Evolutionary conservation across 2,888 invertebrate species (phyloP).

Genomic region (Drosophila heteroneura): DNA sequence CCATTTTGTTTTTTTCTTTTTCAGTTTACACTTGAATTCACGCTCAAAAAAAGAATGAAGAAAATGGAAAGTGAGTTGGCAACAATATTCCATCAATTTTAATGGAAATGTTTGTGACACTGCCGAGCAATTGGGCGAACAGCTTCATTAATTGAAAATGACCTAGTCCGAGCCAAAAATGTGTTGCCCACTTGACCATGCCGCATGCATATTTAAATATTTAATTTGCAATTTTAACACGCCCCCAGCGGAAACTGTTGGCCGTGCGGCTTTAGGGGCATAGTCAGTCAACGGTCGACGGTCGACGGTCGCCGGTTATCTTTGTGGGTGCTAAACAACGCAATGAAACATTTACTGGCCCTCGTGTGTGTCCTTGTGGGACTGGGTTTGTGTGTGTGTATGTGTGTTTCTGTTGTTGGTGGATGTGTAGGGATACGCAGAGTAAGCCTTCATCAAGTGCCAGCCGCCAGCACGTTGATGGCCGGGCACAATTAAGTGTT

Average conservation of each 20-base stretch:
- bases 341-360: conserved; percentile 63
- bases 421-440: conserved; percentile 2
- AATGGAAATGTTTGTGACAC: conserved; percentile 35
- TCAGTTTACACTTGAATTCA: conserved; percentile 31
- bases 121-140: conserved; percentile 19
- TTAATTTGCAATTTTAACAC: conserved; percentile 57
- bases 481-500: conserved; percentile 76
- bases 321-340: conserved; percentile 31
- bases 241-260: conserved; percentile 6
- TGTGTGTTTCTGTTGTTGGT: conserved; percentile 1
- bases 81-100: conserved; percentile 33
- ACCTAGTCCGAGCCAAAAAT: background rate
- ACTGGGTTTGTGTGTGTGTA: conserved; percentile 1
- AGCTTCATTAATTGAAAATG: conserved; percentile 55
- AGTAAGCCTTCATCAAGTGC: conserved; percentile 60
- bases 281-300: background rate
- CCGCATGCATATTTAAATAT: conserved; percentile 56
- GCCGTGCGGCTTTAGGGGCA: conserved; percentile 8
- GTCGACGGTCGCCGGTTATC: conserved; percentile 1
- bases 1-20: background rate
- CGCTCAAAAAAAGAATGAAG: conserved; percentile 20
- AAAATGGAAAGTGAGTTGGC: conserved; percentile 46
- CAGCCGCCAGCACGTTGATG: conserved; percentile 60
- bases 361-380: conserved; percentile 40
- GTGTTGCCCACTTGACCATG: conserved; percentile 39